Evolutionary conservation across 2,888 invertebrate genomes (phyloP).

Genomic region (Leptinotarsa haldemani): DNA sequence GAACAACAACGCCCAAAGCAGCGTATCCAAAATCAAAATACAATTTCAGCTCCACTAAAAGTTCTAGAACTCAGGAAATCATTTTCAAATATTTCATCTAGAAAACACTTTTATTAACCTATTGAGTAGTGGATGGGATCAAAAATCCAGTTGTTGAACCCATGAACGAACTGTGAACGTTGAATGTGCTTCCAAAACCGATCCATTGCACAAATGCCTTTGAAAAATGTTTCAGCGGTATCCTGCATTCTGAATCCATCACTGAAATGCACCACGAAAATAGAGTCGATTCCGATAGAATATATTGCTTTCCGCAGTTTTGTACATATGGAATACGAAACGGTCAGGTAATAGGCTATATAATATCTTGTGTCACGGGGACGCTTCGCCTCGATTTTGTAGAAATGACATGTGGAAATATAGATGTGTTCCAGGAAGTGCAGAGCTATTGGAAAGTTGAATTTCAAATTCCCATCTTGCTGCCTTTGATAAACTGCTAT

Average conservation of each 20-base stretch:
- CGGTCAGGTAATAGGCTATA: slow-evolving; percentile 8
- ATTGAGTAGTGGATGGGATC: no score
- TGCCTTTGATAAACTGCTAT: neutral
- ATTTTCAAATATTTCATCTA: no score
- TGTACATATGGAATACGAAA: slow-evolving; percentile 26
- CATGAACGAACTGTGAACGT: neutral
- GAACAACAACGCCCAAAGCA: no score
- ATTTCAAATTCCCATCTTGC: slow-evolving; percentile 1
- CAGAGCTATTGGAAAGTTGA: neutral
- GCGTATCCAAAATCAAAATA: no score
- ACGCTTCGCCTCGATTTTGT: neutral
- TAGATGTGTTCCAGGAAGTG: slow-evolving; percentile 1
- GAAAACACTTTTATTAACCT: no score
- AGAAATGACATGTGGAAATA: slow-evolving; percentile 6
- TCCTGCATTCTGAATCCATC: slow-evolving; percentile 11
- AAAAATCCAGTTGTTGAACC: neutral
- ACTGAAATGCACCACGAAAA: slow-evolving; percentile 26
- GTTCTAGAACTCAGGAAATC: no score
- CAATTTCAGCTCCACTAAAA: no score
- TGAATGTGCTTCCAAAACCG: neutral
- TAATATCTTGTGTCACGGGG: slow-evolving; percentile 13
- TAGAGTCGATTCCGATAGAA: slow-evolving; percentile 26
- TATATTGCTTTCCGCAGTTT: slow-evolving; percentile 32
- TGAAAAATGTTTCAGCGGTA: neutral
- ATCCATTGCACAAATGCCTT: neutral